Conservation (phyloP, 2,888 invertebrate species). For the Cryptus armator region DNA sequence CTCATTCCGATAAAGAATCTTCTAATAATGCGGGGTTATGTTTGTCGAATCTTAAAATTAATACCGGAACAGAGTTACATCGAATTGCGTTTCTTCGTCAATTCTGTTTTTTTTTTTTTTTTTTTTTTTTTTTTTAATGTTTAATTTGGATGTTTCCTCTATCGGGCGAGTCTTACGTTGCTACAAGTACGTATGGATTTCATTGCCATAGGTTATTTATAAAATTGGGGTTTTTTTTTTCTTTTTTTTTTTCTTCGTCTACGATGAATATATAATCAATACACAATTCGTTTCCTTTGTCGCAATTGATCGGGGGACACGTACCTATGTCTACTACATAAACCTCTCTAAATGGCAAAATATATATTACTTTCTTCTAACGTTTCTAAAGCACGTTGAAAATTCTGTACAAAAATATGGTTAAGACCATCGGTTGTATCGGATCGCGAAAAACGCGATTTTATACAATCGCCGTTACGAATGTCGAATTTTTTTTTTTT, state of each 20-base stretch:
- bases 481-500: constrained; percentile 30
- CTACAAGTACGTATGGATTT: constrained; percentile 43
- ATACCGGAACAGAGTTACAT: constrained; percentile 35
- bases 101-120: constrained; percentile 2
- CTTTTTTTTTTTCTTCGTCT: constrained; percentile 7
- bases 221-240: constrained; percentile 45
- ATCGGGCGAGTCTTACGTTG: constrained; percentile 21
- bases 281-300: constrained; percentile 59
- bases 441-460: constrained; percentile 32
- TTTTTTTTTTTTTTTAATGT: background rate
- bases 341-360: constrained; percentile 67
- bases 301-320: constrained; percentile 52
- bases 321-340: constrained; percentile 50
- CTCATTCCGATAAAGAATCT: constrained; percentile 33
- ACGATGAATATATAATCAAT: constrained; percentile 41
- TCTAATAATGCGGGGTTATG: constrained; percentile 26
- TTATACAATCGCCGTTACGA: constrained; percentile 57
- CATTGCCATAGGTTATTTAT: constrained; percentile 64
- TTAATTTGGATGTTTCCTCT: background rate
- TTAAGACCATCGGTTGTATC: constrained; percentile 52
- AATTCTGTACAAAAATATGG: constrained; percentile 74
- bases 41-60: constrained; percentile 49
- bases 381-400: constrained; percentile 60
- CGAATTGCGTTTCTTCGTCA: background rate
- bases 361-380: constrained; percentile 60